Conservation (phyloP, 64 coral and sea anemone genomes). For the Stichodactyla mertensii region DNA sequence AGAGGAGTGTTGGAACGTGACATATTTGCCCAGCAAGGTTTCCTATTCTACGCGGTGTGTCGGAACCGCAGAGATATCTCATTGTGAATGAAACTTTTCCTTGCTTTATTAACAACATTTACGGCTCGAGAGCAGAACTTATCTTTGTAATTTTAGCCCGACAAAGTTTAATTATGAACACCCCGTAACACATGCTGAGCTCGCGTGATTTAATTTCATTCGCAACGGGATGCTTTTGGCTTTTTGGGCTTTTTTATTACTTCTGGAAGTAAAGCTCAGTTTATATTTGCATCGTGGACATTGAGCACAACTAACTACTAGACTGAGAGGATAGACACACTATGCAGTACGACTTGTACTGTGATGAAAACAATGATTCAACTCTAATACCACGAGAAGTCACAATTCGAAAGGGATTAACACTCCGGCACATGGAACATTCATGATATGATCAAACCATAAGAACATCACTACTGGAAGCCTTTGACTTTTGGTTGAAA, state of each 20-base stretch:
- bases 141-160: neutral
- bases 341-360: too few relatives aligned
- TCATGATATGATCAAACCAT: too few relatives aligned
- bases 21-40: neutral
- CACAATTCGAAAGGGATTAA: too few relatives aligned
- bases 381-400: too few relatives aligned
- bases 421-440: too few relatives aligned
- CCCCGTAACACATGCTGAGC: neutral
- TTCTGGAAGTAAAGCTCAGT: neutral
- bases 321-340: neutral
- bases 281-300: neutral
- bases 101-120: neutral
- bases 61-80: neutral
- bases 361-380: too few relatives aligned
- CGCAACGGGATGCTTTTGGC: conserved; percentile 4
- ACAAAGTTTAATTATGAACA: conserved; percentile 6
- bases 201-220: conserved; percentile 14
- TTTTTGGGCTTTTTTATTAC: neutral
- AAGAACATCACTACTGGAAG: too few relatives aligned
- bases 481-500: too few relatives aligned
- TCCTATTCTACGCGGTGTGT: neutral
- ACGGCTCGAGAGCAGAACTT: neutral
- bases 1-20: neutral
- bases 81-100: neutral
- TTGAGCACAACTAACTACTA: neutral